Evolutionary conservation across 2,113 vertebrate species (phyloP).

Genomic region (Hylia prasina): DNA sequence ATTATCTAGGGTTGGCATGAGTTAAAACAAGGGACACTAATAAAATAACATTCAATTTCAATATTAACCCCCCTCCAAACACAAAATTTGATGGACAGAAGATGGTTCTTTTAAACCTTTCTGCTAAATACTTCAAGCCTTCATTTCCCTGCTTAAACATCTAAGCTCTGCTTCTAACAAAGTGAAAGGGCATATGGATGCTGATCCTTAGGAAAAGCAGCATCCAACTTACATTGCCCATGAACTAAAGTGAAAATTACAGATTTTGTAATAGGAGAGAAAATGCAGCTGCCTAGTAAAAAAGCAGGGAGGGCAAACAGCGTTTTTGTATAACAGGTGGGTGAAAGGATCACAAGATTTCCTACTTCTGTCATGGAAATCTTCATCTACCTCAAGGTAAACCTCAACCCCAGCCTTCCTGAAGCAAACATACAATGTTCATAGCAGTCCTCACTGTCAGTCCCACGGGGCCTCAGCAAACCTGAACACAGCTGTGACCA

Average conservation of each 20-base stretch:
- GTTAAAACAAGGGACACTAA: conserved; percentile 24
- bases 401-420: neutral
- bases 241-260: neutral
- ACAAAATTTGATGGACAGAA: neutral
- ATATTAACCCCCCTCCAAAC: neutral
- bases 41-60: neutral
- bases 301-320: neutral
- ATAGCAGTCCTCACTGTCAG: neutral
- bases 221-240: neutral
- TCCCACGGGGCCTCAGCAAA: neutral
- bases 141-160: neutral
- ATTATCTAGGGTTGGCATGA: neutral
- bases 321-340: neutral
- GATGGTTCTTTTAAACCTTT: neutral
- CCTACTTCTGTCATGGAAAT: neutral
- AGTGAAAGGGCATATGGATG: neutral
- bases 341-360: neutral
- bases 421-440: neutral
- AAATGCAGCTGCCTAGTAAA: neutral
- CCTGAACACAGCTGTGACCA: neutral
- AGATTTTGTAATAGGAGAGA: neutral
- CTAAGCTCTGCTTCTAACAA: neutral
- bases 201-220: neutral
- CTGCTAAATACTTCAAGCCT: neutral
- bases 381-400: neutral